Conservation (phyloP, 2,888 invertebrate species). For the Plagodis pulveraria region DNA sequence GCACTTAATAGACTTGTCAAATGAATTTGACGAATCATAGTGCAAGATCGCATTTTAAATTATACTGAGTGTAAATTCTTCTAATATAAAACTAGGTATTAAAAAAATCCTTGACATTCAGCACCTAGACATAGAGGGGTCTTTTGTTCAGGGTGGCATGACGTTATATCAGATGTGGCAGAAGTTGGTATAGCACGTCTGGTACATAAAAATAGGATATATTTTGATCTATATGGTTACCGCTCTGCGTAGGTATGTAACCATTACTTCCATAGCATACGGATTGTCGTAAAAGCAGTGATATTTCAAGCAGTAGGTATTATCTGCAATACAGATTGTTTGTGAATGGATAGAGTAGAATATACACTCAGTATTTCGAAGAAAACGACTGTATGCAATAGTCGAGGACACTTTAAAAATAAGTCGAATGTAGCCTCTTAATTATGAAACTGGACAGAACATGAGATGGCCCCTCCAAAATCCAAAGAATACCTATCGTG, state of each 20-base stretch:
- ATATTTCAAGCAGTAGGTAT: background rate
- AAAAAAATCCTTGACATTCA: no score
- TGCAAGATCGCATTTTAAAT: conserved; percentile 34
- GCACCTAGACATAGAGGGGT: no score
- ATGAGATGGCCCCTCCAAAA: conserved; percentile 31
- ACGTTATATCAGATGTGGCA: no score
- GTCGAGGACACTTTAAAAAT: conserved; percentile 37
- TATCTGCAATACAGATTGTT: background rate
- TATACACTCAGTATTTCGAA: background rate
- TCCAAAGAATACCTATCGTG: conserved; percentile 18
- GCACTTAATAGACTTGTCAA: conserved; percentile 61
- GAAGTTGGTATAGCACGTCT: no score
- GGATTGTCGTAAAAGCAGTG: no score
- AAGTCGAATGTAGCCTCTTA: conserved; percentile 54
- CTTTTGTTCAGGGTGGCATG: no score
- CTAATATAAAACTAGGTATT: no score
- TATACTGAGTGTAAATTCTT: conserved; percentile 8
- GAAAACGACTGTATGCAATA: background rate
- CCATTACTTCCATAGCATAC: no score
- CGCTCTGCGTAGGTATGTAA: no score
- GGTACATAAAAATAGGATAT: no score
- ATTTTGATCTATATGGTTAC: no score
- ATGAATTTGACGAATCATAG: conserved; percentile 54
- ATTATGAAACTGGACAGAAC: conserved; percentile 36
- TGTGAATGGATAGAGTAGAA: background rate